Conservation (phyloP, 2,113 vertebrate genomes). For the Notarius quadriscutis region DNA sequence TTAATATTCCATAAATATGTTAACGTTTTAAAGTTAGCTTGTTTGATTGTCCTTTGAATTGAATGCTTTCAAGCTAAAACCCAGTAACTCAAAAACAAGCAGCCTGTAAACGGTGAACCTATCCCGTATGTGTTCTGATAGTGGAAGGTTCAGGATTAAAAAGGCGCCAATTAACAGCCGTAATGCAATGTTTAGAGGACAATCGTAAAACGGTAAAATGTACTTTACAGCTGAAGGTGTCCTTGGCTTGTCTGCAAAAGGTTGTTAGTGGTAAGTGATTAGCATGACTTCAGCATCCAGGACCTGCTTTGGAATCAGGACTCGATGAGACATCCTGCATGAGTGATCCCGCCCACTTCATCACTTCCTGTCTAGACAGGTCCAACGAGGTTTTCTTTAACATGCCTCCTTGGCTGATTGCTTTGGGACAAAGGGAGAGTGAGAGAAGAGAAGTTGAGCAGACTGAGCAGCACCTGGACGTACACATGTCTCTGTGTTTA, state of each 20-base stretch:
- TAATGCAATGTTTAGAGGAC: background rate
- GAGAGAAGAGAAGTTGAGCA: background rate
- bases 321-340: constrained; percentile 11
- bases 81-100: too few relatives aligned
- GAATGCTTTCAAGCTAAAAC: background rate
- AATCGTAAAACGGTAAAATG: background rate
- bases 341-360: constrained; percentile 13
- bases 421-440: background rate
- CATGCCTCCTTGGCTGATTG: constrained; percentile 51
- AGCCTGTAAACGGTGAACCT: too few relatives aligned
- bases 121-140: background rate
- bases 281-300: constrained; percentile 4
- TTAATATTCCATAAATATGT: too few relatives aligned
- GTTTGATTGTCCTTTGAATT: background rate
- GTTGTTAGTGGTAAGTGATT: background rate
- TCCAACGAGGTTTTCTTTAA: constrained; percentile 71
- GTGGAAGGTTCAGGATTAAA: background rate
- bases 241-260: background rate
- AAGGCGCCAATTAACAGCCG: background rate
- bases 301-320: background rate
- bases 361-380: constrained; percentile 73
- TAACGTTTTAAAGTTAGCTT: background rate
- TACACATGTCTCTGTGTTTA: constrained; percentile 12
- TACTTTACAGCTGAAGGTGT: background rate
- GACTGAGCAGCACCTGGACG: constrained; percentile 7